Base-by-base conservation (phyloP, 2,797 vertebrate genomes). In the Brachyalestes nurse region DNA sequence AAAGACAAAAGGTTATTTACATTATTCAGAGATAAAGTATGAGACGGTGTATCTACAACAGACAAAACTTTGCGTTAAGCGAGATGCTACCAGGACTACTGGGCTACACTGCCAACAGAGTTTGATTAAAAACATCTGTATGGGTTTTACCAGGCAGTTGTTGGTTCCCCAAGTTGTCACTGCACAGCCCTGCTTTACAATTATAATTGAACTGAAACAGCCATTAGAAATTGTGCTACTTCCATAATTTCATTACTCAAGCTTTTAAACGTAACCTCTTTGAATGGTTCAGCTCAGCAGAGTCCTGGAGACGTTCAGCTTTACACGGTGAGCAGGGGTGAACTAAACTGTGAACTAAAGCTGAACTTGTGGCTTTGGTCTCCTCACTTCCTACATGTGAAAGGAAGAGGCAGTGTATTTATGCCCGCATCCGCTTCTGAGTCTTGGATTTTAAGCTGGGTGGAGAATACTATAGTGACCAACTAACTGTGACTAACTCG, bases 101-200 rank as follows among this genome's bases (percentile, higher is more conserved):
- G 55, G 6, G 1, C 1, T 23, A 21, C 5, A 42, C 17, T 28
- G 19, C 21, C 49, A 66, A 66, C 16, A 28, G 61, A 10, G 28
- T 64, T 34, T 17, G 62, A 80, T 67, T 67, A 69, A 45, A 66
- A 75, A 77, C 51, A 47, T 71, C 51, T 83, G 69, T 34, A 70
- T 55, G 42, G 42, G 5, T 49, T 58, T 72, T 47, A 55, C 16
- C 25, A 42, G 40, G 60, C 28, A 40, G 42, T 16, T 25, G 34
- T 66, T 51, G 45, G 38, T 47, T 75, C 34, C 58, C 23, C 14
- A 60, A 75, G 42, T 16, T 64, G 66, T 73, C 64, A 60, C 25
- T 82, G 67, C 45, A 45, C 34, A 60, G 10, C 5, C 5, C 38
- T 45, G 28, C 49, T 42, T 72, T 71, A 34, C 61, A n/a, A 13